Percentiles rank a stretch among this genome's conserved stretches.
These are phyloP conservation scores for Gallinago undulata DNA, from an alignment of 2,113 vertebrate species.

Conservation along the genomic window DNA sequence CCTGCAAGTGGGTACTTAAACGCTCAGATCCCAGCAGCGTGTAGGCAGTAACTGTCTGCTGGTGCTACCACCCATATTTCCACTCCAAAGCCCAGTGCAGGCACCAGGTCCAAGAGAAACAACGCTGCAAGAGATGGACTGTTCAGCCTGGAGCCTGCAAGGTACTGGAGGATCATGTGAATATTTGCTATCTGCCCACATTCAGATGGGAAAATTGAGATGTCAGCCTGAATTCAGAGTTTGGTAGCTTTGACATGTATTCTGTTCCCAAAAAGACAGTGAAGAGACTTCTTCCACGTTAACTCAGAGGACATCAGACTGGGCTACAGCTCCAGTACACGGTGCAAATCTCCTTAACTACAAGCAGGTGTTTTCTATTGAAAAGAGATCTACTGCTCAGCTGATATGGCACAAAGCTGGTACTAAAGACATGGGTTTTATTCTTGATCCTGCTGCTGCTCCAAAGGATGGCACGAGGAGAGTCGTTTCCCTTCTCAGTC, in stretches of 20 bases:
- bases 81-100: neutral
- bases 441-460: neutral
- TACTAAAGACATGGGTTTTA: neutral
- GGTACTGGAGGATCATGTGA: neutral
- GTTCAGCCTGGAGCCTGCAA: accelerated
- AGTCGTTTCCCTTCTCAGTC: neutral
- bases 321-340: neutral
- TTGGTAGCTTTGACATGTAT: neutral
- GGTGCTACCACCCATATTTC: neutral
- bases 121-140: neutral
- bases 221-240: too few species aligned
- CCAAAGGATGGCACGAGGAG: neutral
- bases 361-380: accelerated
- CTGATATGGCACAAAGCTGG: neutral
- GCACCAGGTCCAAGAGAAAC: neutral
- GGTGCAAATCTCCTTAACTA: neutral
- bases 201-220: neutral
- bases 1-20: neutral
- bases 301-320: neutral
- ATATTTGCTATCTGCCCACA: too few species aligned
- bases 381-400: neutral
- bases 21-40: neutral
- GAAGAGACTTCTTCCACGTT: neutral
- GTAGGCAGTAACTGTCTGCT: neutral
- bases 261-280: neutral